Evolutionary conservation across 23 tunicate species (phyloP).

Genomic region (Corella eumyota): DNA sequence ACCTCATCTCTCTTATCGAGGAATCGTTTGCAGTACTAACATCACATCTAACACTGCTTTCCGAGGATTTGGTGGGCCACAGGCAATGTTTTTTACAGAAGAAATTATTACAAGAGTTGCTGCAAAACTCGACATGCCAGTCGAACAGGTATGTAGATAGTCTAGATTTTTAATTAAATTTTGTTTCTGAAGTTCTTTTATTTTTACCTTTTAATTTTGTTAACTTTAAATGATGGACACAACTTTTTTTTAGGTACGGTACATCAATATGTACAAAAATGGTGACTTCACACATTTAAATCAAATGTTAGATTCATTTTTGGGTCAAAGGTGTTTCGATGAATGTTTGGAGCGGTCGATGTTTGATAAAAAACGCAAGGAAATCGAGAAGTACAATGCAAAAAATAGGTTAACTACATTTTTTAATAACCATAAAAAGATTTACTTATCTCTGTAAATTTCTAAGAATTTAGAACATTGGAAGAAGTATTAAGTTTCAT

Average conservation of each 20-base stretch:
- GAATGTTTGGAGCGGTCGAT: conserved; percentile 13
- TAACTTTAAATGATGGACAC: no score
- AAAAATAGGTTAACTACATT: conserved; percentile 14
- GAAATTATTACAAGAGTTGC: conserved; percentile 39
- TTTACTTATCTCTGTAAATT: no score
- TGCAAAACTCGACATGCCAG: conserved; percentile 14
- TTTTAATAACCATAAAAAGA: no score
- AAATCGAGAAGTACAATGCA: conserved; percentile 11
- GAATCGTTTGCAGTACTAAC: conserved; percentile 60
- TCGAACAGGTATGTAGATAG: conserved; percentile 40
- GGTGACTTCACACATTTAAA: conserved; percentile 22
- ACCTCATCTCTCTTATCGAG: no score
- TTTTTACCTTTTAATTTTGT: no score
- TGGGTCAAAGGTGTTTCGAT: conserved; percentile 11
- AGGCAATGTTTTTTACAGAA: conserved; percentile 53
- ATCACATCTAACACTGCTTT: conserved; percentile 82
- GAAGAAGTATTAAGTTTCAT: no score
- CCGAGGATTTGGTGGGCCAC: conserved; percentile 87
- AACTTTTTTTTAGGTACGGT: conserved; percentile 40
- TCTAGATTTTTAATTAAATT: no score
- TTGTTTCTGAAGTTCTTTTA: no score
- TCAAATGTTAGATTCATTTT: not conserved
- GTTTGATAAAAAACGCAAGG: conserved; percentile 3
- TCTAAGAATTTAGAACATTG: no score
- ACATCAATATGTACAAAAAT: conserved; percentile 19